Conservation (phyloP, 1,140 invertebrate genomes). For the Lineus longissimus region DNA sequence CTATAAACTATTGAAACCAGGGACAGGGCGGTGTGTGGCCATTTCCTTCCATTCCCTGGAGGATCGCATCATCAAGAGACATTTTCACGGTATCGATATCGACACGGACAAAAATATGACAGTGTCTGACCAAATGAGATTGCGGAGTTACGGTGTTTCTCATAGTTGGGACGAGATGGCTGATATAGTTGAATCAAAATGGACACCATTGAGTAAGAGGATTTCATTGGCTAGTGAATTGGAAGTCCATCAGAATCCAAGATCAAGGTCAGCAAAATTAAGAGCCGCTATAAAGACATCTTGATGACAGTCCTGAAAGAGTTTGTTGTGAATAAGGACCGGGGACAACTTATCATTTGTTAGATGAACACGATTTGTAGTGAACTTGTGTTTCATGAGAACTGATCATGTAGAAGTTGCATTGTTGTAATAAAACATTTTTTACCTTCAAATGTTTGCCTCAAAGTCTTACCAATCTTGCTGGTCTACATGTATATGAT, state of each 20-base stretch:
- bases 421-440: no score
- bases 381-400: no score
- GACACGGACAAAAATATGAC: constrained; percentile 25
- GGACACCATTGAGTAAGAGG: constrained; percentile 77
- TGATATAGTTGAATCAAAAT: constrained; percentile 62
- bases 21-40: constrained; percentile 71
- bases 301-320: no score
- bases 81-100: constrained; percentile 60
- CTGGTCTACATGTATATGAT: no score
- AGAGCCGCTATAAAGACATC: constrained; percentile 68
- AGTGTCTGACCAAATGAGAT: constrained; percentile 11
- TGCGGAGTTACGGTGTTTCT: constrained; percentile 8
- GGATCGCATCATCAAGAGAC: constrained; percentile 90
- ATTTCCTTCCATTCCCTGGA: constrained; percentile 91
- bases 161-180: constrained; percentile 57
- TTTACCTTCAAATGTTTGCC: no score
- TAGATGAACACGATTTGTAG: no score
- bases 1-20: constrained; percentile 67
- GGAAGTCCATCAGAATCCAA: constrained; percentile 75
- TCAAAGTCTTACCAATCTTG: no score
- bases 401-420: no score
- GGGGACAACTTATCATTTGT: no score
- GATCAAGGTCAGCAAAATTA: constrained; percentile 82
- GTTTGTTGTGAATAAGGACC: no score
- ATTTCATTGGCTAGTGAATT: constrained; percentile 68